Evolutionary conservation across 2,113 vertebrate species (phyloP).

Genomic region (Perccottus glenii): DNA sequence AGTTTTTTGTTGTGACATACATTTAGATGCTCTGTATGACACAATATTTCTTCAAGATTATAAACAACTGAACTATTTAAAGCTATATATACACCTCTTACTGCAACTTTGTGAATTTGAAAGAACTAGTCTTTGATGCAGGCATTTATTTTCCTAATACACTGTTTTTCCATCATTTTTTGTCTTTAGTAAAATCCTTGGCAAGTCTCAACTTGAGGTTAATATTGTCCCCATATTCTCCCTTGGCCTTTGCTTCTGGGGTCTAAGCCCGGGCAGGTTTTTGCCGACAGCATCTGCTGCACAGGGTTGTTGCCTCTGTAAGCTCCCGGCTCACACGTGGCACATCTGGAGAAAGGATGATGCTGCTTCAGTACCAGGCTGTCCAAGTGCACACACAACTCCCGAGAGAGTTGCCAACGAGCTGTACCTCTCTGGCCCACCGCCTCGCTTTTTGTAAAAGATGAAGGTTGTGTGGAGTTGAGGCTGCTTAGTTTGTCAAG

Average conservation of each 20-base stretch:
- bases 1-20: too few relatives aligned
- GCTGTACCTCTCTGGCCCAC: constrained; percentile 31
- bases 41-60: too few relatives aligned
- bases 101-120: too few relatives aligned
- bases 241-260: constrained; percentile 27
- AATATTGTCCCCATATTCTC: constrained; percentile 67
- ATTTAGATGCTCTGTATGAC: too few relatives aligned
- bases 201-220: constrained; percentile 54
- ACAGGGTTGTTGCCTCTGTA: constrained; percentile 46
- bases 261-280: constrained; percentile 32
- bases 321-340: constrained; percentile 75
- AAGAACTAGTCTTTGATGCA: too few relatives aligned
- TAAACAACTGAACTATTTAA: too few relatives aligned
- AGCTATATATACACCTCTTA: too few relatives aligned
- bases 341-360: constrained; percentile 83
- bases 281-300: constrained; percentile 74
- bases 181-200: constrained; percentile 41
- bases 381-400: constrained; percentile 19
- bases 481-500: background rate
- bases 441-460: constrained; percentile 32
- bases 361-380: constrained; percentile 59
- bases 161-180: constrained; percentile 17
- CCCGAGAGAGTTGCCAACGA: constrained; percentile 16
- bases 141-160: too few relatives aligned
- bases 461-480: constrained; percentile 43